Evolutionary conservation across 1,140 invertebrate species (phyloP), one percentile per base, ranked within the genome.

Genomic region (Caenorhabditis elegans): DNA sequence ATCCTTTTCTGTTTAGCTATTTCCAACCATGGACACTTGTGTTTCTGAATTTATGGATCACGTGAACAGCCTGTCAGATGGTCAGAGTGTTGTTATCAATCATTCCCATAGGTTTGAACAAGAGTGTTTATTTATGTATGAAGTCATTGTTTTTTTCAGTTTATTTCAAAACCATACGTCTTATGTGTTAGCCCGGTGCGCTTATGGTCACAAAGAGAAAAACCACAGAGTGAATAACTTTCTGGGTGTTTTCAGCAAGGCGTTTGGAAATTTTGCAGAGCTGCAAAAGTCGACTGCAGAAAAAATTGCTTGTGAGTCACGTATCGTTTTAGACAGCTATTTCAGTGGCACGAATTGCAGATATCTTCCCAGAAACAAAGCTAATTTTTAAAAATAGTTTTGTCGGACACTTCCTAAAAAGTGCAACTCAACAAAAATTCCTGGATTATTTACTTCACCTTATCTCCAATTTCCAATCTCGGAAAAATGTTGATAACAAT

Each of bases 101-200:
- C 60, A 70, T 70, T 70, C 60, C 10, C 60, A 70, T 22, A 70
- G 60, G 60, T 70, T 70, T 43, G 17, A 43, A 60, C 28, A 22
- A 60, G 31, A 0, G n/a, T 22, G 19, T 77, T 28, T 77, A 51
- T 28, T 31, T 49, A 10, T 47, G 28, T 22, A 48, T 22, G 17
- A 19, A n/a, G 4, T 11, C 28, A 31, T 22, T 46, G 24, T n/a
- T 26, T 70, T 13, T 55, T 83, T 79, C 47, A 83, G 82, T 75
- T 26, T 83, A n/a, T 83, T 83, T 43, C 82, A 83, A 48, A 77
- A 79, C 28, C 76, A 78, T 17, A 83, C 82, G 22, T 78, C 82
- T 39, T 76, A 78, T 13, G 82, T 83, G 4, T n/a, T 83, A n/a
- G 82, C 76, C 13, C n/a, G 77, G 75, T 83, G 82, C 28, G 82